Conservation (phyloP, 1,140 invertebrate species). For the Drosophila orosa region DNA sequence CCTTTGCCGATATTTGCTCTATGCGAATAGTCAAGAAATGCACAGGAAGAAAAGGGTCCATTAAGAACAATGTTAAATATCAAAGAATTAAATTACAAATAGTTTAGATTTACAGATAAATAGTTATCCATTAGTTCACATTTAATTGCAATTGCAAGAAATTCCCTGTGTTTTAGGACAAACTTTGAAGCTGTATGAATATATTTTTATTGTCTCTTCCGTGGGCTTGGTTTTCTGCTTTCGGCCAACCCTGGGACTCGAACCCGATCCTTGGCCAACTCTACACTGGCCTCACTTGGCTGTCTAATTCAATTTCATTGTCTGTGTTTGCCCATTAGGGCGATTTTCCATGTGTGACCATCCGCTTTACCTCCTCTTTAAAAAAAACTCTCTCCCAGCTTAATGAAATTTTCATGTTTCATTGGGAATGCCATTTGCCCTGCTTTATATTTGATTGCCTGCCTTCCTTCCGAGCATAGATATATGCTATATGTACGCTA, state of each 20-base stretch:
- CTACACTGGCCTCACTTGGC: slow-evolving; percentile 40
- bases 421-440: slow-evolving; percentile 61
- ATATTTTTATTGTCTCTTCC: slow-evolving; percentile 11
- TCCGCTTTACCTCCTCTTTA: slow-evolving; percentile 16
- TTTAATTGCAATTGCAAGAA: no score
- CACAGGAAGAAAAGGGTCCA: slow-evolving; percentile 15
- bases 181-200: slow-evolving; percentile 33
- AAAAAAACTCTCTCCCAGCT: slow-evolving; percentile 27
- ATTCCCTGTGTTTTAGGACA: background rate
- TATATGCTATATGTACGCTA: slow-evolving; percentile 7
- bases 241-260: slow-evolving; percentile 7
- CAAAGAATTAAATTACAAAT: background rate
- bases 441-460: slow-evolving; percentile 47
- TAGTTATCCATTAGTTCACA: background rate
- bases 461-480: slow-evolving; percentile 13
- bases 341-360: slow-evolving; percentile 56
- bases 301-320: slow-evolving; percentile 80
- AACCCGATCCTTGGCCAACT: slow-evolving; percentile 22
- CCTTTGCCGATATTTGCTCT: slow-evolving; percentile 58
- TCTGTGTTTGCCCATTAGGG: slow-evolving; percentile 66
- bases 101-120: background rate
- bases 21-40: slow-evolving; percentile 14
- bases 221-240: slow-evolving; percentile 22
- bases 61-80: background rate
- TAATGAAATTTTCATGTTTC: slow-evolving; percentile 81